Base-by-base conservation (phyloP, 2,113 vertebrate species). In the Hippoglossus stenolepis region DNA sequence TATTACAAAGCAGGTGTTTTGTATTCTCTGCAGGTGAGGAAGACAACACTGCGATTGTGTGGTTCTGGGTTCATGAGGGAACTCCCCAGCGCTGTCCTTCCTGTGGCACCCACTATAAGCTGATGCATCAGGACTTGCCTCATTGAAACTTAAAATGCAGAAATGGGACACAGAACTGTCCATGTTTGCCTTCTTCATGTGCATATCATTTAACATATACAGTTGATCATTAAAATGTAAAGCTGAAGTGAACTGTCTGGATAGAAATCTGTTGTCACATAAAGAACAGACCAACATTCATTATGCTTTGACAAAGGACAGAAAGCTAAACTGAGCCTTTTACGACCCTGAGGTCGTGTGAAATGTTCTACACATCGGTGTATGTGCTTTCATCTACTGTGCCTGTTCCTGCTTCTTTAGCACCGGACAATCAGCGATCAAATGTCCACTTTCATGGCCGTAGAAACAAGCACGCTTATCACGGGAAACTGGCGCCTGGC, bases 51-150 rank as follows among this genome's bases (percentile, higher is more conserved):
- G 85, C 60, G 2, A 69, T 90, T 0, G 92, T 89, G 38, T 82
- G 93, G 91, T 91, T 95, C 87, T 95, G 93, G 91, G 7, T 94
- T n/a, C 93, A 94, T 10, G 90, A 94, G 17, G 89, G 93, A 75
- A 65, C 77, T 4, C 51, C 76, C 14, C 92, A 95, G 51, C 93
- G 93, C 24, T 95, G 93, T 21, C 93, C 92, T 3, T 92, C 91
- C 58, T 93, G 85, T 70, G 91, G 90, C 2, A 83, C 93, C 49
- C 86, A 92, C 75, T 94, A 91, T 65, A 73, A 93, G 70, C 49
- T 93, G 69, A 79, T 91, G 35, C 90, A 87, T 26, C 86, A 94
- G 1, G 93, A 95, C 12, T 68, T 95, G 28, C 94, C 94, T 15
- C 80, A 93, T 28, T 95, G 67, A 90, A 80, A 56, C 40, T 12